Base-by-base conservation (phyloP, 1,140 invertebrate genomes). In the Yoshiicerus persimilis region DNA sequence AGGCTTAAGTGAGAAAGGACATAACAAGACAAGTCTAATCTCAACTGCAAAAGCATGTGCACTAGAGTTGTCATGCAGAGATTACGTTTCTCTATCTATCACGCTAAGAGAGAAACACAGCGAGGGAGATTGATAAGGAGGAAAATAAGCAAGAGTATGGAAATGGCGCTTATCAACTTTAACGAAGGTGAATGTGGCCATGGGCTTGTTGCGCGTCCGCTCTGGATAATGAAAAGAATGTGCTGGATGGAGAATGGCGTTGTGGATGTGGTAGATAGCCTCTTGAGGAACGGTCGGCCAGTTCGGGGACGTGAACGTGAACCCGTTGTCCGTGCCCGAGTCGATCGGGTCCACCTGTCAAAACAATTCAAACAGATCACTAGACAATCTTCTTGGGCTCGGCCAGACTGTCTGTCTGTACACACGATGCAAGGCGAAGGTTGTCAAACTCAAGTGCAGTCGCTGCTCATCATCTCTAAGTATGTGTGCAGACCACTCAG, bases 261-360 rank as follows among this genome's bases (percentile, higher is more conserved):
- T 70, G 56, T 88, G 83, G 86, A 96, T 94, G 62, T 91, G 92
- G 86, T 93, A 92, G 87, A 95, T 94, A 56, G 92, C 92, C 87
- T 94, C 93, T 80, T 92, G 92, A 0, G 95, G 95, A n/a, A 93
- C 92, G 2, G 94, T 93, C 25, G 92, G 92, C 91, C 93, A 93
- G 89, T 95, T 95, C 2, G 94, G 93, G 0, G 95, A 94, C 88
- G 95, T 95, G 91, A 95, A 96, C 30, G 94, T 94, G 80, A 94
- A 93, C n/a, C 95, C 88, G 89, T 94, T 94, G 91, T 95, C 95
- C 4, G 94, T 95, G n/a, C 95, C 95, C 64, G 95, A 95, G 92
- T 96, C 95, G 91, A 94, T 93, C 9, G 95, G 95, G 89, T 93
- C 93, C 25, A 95, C 92, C 92, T 92, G 90, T 23, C 20, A 25